Evolutionary conservation across 1,140 invertebrate species (phyloP), one percentile per base, ranked within the genome.

Genomic region (Heliconius melpomene): DNA sequence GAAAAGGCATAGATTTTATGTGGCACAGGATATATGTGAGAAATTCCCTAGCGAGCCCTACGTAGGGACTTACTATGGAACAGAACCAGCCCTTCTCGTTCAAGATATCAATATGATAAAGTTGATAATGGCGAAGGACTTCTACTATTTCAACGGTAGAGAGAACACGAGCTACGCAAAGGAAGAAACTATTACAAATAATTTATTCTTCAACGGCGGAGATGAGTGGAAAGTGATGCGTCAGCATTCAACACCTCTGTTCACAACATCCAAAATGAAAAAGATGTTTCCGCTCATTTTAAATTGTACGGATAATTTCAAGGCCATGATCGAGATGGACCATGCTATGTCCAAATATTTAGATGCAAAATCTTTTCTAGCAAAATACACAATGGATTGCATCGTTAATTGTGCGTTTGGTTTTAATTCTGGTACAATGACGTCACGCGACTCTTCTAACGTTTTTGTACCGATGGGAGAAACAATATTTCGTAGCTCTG

Each of bases 51-150:
- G 88, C 2, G 86, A 83, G 46, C 90, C 91, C 0, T 94, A 91
- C 79, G 87, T 95, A 50, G 94, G 94, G 23, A 87, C 91, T 0
- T 95, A 87, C 72, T 88, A 90, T 29, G 91, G 91, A 2, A 88
- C 90, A 2, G 89, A 91, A 75, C 93, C 94, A 0, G 86, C 88
- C 46, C 83, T 95, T 5, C 85, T 95, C 6, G 76, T 95, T 13
- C 73, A 86, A 73, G 83, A 87, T 74, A 83, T 81, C 18, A 76
- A 87, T 11, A 54, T 84, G 1, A 78, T 85, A 23, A 86, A 84
- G 32, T 72, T 83, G 2, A 72, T 87, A 8, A 36, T 82, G 40
- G 74, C 81, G 0, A 86, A 84, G 71, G 81, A 87, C 23, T 85
- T 86, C 54, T 84, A 83, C 18, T 84, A 84, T 40, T 87, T 87